Conservation (phyloP, 2,888 invertebrate genomes). For the Escarpia spicata region DNA sequence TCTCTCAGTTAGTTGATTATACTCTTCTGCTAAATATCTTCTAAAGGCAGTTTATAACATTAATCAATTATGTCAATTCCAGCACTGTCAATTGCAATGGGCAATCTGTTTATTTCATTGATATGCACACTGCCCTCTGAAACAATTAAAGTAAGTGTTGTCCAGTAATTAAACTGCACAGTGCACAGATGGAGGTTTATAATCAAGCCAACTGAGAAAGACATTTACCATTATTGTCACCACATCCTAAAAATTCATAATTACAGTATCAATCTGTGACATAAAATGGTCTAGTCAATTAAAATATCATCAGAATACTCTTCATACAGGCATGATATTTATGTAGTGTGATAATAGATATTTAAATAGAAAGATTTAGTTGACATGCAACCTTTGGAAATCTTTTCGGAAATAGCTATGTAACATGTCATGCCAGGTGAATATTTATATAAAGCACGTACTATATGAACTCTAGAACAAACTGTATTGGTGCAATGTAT, state of each 20-base stretch:
- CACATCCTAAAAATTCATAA: background rate
- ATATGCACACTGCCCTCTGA: background rate
- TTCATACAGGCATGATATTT: background rate
- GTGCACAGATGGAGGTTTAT: background rate
- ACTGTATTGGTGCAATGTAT: background rate
- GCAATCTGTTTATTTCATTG: background rate
- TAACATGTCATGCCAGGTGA: background rate
- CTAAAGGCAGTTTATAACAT: background rate
- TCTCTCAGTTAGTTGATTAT: background rate
- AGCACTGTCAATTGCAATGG: background rate
- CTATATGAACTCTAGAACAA: background rate
- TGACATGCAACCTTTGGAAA: background rate
- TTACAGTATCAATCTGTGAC: background rate
- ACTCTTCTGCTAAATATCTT: background rate
- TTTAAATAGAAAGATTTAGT: background rate
- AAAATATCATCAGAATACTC: background rate
- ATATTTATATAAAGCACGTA: background rate
- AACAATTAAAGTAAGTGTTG: background rate
- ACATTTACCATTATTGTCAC: background rate
- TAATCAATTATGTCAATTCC: background rate
- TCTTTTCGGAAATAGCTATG: background rate
- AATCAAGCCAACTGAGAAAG: background rate
- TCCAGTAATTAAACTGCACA: slow-evolving; percentile 1
- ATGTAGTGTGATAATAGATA: background rate
- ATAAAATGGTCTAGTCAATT: background rate